phyloP scores from a whole-genome alignment of 1,140 invertebrate species.

The Luehdorfia chinensis region DNA sequence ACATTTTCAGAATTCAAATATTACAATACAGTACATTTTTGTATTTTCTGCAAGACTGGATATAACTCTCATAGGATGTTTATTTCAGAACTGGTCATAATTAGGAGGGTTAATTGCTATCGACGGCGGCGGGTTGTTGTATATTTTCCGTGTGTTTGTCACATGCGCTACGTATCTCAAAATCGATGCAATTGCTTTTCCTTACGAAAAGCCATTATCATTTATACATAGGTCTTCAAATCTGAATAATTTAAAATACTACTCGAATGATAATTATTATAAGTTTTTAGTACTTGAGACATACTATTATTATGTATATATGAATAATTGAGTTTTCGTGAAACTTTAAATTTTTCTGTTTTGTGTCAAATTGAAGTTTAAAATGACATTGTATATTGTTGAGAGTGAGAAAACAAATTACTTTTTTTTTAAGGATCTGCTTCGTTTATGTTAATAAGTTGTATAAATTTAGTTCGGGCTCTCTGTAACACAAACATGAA shows the following conservation, averaged over 20 bases:
- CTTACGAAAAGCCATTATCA: slow-evolving; percentile 6
- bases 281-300: slow-evolving; percentile 14
- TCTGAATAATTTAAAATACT: slow-evolving; percentile 8
- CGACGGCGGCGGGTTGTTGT: neutral
- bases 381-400: slow-evolving; percentile 62
- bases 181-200: slow-evolving; percentile 6
- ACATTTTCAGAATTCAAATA: neutral
- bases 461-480: slow-evolving; percentile 68
- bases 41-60: neutral
- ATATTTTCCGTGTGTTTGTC: slow-evolving; percentile 1
- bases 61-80: no score
- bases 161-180: neutral
- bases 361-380: slow-evolving; percentile 45
- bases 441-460: slow-evolving; percentile 55
- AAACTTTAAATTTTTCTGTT: slow-evolving; percentile 39
- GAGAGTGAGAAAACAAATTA: slow-evolving; percentile 52
- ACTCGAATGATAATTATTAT: slow-evolving; percentile 13
- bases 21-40: neutral
- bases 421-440: no score
- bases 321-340: slow-evolving; percentile 48
- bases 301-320: slow-evolving; percentile 65
- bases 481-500: slow-evolving; percentile 50
- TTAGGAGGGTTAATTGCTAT: no score
- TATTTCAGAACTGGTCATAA: no score
- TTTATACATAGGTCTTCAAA: neutral